A percentile compares a stretch with the other conserved stretches of the same genome.
These are phyloP conservation scores for Geodia barretti DNA, from an alignment of 37 sponge, comb jelly and placozoan species.

Conservation along the genomic window DNA sequence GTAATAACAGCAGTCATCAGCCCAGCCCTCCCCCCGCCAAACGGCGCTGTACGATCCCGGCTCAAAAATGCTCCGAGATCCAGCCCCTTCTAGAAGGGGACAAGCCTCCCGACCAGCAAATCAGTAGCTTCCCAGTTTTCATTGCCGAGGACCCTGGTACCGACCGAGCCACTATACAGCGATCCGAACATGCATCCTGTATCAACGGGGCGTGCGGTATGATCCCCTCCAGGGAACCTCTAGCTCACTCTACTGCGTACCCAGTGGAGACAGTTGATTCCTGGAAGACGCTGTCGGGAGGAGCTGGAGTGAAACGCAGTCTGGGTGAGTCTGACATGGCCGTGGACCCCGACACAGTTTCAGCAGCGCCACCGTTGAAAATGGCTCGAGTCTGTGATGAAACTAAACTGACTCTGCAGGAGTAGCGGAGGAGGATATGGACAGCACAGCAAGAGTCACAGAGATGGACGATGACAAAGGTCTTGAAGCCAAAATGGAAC, in stretches of 20 bases:
- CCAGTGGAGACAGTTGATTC: neutral
- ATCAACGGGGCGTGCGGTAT: constrained; percentile 21
- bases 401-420: too few relatives aligned
- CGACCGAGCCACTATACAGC: neutral
- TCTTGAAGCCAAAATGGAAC: too few relatives aligned
- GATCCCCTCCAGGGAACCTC: constrained; percentile 23
- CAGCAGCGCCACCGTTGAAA: neutral
- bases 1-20: neutral
- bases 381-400: neutral
- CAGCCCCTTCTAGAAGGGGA: constrained; percentile 42
- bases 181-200: neutral
- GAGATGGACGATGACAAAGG: too few relatives aligned
- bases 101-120: constrained; percentile 25
- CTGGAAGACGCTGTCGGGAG: neutral
- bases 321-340: neutral
- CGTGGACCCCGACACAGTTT: neutral
- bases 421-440: too few relatives aligned
- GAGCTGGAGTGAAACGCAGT: neutral
- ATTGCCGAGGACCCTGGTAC: constrained; percentile 30
- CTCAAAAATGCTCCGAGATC: constrained; percentile 17
- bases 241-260: neutral
- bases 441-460: too few relatives aligned
- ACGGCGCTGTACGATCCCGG: neutral
- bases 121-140: constrained; percentile 26
- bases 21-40: neutral